These are phyloP conservation scores for Sipha maydis DNA, from an alignment of 2,888 invertebrate genomes.

Conservation along the genomic window DNA sequence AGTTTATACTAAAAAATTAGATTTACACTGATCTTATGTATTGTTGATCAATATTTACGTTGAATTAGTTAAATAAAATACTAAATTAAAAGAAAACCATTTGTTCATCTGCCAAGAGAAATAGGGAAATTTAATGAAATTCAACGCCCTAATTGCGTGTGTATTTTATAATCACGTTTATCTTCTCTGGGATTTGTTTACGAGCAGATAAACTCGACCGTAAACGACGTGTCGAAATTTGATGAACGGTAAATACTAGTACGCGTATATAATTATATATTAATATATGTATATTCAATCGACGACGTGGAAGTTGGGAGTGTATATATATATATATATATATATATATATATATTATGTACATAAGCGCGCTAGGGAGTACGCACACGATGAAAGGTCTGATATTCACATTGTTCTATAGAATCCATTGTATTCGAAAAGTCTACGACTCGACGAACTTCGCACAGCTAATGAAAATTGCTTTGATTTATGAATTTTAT, in stretches of 20 bases:
- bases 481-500: conserved; percentile 42
- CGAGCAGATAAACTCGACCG: background rate
- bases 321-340: background rate
- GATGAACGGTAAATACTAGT: background rate
- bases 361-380: background rate
- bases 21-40: too few relatives aligned
- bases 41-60: too few relatives aligned
- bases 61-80: too few relatives aligned
- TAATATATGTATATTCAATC: background rate
- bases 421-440: conserved; percentile 18
- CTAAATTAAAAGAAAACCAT: too few relatives aligned
- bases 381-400: background rate
- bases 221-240: background rate
- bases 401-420: conserved; percentile 35
- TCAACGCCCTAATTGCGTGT: too few relatives aligned
- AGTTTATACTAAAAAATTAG: too few relatives aligned
- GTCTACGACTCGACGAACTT: conserved; percentile 22
- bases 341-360: background rate
- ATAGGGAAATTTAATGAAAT: too few relatives aligned
- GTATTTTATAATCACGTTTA: too few relatives aligned
- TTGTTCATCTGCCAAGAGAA: too few relatives aligned
- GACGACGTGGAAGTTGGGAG: background rate
- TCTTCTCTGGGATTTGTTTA: too few relatives aligned
- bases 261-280: background rate
- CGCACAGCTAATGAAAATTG: conserved; percentile 9